Percentiles rank a stretch among this genome's conserved stretches.
Conservation (phyloP, 2,113 vertebrate genomes). For the Anolis carolinensis region DNA sequence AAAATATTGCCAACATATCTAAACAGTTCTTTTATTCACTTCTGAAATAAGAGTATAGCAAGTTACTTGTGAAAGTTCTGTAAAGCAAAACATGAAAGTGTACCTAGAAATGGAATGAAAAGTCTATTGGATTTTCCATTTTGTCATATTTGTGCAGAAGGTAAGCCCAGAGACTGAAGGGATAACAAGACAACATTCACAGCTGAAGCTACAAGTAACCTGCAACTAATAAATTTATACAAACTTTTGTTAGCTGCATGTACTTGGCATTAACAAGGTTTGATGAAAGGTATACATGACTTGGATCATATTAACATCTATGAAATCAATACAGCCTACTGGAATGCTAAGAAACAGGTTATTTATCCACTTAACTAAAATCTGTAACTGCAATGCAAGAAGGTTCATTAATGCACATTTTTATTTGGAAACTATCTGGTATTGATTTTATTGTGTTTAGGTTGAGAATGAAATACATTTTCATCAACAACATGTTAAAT, state of each 20-base stretch:
- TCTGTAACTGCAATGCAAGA: conserved; percentile 20
- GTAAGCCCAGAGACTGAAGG: not conserved
- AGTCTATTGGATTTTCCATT: no score
- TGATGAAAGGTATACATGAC: not conserved
- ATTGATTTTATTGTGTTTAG: conserved; percentile 24
- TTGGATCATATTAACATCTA: not conserved
- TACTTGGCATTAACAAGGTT: conserved; percentile 7
- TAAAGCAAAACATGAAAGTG: not conserved
- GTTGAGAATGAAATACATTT: conserved; percentile 24
- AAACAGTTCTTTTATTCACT: not conserved
- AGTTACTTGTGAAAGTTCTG: not conserved
- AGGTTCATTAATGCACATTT: conserved; percentile 3
- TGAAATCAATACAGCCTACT: conserved; percentile 3
- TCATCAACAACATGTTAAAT: conserved; percentile 1
- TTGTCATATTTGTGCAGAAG: no score
- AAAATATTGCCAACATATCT: not conserved
- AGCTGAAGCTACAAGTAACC: not conserved
- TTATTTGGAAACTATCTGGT: conserved; percentile 11
- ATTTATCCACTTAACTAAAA: conserved; percentile 23
- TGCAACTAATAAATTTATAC: not conserved
- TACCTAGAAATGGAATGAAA: not conserved
- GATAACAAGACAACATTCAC: not conserved
- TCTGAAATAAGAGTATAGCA: not conserved
- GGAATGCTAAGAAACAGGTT: conserved; percentile 2
- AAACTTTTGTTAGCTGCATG: conserved; percentile 8